Evolutionary conservation across 2,797 vertebrate species (phyloP).

Genomic region (Streptopelia turtur): DNA sequence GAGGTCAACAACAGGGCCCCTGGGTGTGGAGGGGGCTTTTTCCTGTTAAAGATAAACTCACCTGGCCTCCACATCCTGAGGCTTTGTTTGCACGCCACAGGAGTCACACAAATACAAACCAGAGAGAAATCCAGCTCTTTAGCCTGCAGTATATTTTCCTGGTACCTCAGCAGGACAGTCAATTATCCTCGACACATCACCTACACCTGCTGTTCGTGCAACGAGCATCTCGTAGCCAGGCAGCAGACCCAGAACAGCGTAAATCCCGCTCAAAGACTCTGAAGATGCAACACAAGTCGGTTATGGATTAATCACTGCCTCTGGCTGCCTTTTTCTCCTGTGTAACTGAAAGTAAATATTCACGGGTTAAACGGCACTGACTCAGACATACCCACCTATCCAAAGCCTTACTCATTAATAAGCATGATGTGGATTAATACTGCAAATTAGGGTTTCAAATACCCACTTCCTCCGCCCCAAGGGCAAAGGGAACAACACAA

Average conservation of each 20-base stretch:
- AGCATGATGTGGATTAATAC: neutral
- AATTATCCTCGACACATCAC: neutral
- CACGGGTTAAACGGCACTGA: neutral
- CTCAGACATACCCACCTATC: neutral
- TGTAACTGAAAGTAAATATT: neutral
- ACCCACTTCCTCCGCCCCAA: neutral
- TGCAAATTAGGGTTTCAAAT: neutral
- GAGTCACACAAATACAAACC: neutral
- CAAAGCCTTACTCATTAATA: neutral
- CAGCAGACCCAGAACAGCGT: accelerated
- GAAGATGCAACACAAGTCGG: neutral
- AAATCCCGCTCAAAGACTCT: neutral
- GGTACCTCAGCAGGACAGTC: neutral
- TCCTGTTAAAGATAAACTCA: neutral
- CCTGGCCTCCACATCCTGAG: neutral
- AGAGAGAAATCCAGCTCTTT: neutral
- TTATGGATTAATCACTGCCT: neutral
- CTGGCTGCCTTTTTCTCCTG: neutral
- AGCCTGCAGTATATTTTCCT: neutral
- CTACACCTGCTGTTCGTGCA: neutral
- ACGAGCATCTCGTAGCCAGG: neutral
- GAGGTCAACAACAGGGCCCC: neutral
- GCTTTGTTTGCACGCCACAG: accelerated
- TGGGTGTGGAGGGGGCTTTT: neutral
- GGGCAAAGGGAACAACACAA: neutral